Conservation (phyloP, 37 sponge, comb jelly and placozoan genomes). For the Mnemiopsis leidyi region DNA sequence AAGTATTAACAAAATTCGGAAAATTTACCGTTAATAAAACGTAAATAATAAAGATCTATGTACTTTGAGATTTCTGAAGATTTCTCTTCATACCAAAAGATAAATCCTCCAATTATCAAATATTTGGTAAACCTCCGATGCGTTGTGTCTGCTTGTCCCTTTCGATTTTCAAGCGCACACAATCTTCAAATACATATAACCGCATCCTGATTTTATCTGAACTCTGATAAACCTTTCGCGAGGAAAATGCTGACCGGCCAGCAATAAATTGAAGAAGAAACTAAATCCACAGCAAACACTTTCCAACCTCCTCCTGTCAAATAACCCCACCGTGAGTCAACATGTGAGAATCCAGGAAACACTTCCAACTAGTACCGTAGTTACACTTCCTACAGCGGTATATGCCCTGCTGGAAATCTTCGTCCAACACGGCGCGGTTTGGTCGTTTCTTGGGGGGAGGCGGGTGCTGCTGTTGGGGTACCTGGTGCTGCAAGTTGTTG, state of each 20-base stretch:
- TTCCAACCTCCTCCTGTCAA: neutral
- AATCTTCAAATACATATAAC: neutral
- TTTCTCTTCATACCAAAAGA: neutral
- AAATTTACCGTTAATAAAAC: neutral
- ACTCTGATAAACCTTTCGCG: neutral
- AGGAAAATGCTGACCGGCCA: neutral
- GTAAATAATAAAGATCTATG: neutral
- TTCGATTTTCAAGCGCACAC: neutral
- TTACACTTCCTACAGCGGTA: slow-evolving; percentile 48
- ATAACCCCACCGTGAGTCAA: neutral
- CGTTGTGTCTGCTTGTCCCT: neutral
- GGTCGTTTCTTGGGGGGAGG: neutral
- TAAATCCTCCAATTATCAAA: neutral
- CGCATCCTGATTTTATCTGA: neutral
- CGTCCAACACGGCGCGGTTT: neutral
- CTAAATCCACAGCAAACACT: neutral
- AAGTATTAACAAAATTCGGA: neutral
- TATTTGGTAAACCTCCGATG: neutral
- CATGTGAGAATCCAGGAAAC: slow-evolving; percentile 52
- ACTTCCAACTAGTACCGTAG: slow-evolving; percentile 51
- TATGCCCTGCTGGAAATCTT: slow-evolving; percentile 23
- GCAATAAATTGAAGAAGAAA: neutral
- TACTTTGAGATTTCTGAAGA: neutral
- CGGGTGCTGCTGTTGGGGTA: neutral
- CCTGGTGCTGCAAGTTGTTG: slow-evolving; percentile 5